Evolutionary conservation across 2,888 invertebrate genomes (phyloP).

Genomic region (Amphipoea oculea): DNA sequence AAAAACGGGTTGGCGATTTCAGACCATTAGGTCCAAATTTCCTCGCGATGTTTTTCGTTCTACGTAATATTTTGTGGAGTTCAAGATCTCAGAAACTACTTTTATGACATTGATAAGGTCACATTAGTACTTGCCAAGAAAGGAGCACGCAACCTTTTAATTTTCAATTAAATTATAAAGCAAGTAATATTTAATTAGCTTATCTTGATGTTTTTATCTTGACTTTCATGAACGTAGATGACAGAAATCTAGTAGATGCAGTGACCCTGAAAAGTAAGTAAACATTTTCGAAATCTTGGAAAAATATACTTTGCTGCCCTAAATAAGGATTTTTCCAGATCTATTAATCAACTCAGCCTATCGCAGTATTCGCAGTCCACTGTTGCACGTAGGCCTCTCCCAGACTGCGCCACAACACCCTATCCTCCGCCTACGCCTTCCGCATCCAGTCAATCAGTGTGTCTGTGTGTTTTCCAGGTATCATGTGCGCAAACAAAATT

Average conservation of each 20-base stretch:
- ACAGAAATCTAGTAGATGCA: background rate
- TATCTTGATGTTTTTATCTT: slow-evolving; percentile 47
- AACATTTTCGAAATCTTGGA: background rate
- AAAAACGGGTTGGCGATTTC: background rate
- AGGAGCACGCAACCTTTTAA: slow-evolving; percentile 1
- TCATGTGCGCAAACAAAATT: too few species aligned
- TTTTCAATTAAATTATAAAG: background rate
- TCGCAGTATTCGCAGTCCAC: too few species aligned
- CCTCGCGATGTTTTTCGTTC: background rate
- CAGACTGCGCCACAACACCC: too few species aligned
- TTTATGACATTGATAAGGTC: background rate
- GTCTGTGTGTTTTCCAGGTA: too few species aligned
- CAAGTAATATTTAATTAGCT: slow-evolving; percentile 24
- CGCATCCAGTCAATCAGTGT: too few species aligned
- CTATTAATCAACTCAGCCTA: too few species aligned
- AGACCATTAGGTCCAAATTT: background rate
- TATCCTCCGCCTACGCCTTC: too few species aligned
- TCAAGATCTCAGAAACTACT: background rate
- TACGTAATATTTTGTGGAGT: background rate
- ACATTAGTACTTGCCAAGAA: too few species aligned
- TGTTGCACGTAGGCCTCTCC: too few species aligned
- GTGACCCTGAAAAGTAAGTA: background rate
- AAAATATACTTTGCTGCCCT: too few species aligned
- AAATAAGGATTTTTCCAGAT: too few species aligned
- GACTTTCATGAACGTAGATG: background rate